phyloP scores from a whole-genome alignment of 2,113 vertebrate species.

The Murina feae region DNA sequence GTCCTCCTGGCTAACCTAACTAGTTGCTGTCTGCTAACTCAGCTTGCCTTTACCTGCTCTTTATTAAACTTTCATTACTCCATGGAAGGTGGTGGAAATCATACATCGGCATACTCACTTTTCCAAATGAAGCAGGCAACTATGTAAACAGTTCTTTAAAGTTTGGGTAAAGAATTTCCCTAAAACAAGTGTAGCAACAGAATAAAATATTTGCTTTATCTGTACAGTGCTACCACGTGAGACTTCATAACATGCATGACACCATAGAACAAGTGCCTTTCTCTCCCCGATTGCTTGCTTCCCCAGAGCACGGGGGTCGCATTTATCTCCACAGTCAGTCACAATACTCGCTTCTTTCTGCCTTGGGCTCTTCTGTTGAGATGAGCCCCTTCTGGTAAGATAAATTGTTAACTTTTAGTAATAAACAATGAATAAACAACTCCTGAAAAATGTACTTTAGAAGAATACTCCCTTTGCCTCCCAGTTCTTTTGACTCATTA shows the following conservation, averaged over 20 bases:
- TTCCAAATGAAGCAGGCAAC: not conserved
- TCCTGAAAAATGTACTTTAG: not conserved
- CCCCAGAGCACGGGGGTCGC: rapidly evolving
- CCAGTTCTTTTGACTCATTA: not conserved
- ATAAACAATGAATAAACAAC: constrained; percentile 51
- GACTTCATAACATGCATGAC: rapidly evolving
- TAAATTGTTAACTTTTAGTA: constrained; percentile 59
- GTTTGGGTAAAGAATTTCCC: not conserved
- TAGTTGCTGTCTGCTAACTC: not conserved
- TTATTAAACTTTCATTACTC: not conserved
- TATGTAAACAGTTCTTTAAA: not conserved
- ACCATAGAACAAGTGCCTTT: not conserved
- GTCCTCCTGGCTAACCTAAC: not conserved
- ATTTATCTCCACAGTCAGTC: not conserved
- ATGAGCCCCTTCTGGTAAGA: constrained; percentile 26
- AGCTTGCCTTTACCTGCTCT: not conserved
- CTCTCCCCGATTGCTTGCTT: too few relatives aligned
- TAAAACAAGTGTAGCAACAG: not conserved
- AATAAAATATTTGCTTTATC: not conserved
- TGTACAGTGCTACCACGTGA: rapidly evolving
- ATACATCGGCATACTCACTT: not conserved
- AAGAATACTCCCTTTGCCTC: constrained; percentile 25
- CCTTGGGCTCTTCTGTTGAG: constrained; percentile 32
- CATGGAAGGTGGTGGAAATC: not conserved
- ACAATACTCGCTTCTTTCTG: not conserved